Conservation (phyloP, 1,140 invertebrate genomes). For the Musca vetustissima region DNA sequence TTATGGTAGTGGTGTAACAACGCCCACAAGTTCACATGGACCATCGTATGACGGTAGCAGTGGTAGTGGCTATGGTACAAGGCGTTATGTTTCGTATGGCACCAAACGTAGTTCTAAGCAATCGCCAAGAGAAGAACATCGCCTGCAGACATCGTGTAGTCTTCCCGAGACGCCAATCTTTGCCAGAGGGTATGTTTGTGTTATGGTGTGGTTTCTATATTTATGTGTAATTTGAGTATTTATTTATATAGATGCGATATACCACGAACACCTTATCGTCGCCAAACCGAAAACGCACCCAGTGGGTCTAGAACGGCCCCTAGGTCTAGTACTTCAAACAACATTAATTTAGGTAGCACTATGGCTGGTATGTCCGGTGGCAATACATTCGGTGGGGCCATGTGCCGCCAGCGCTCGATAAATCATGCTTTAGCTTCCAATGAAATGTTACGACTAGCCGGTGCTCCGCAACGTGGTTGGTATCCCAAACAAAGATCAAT, state of each 20-base stretch:
- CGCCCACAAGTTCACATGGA: constrained; percentile 65
- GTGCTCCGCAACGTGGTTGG: constrained; percentile 80
- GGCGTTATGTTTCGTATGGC: constrained; percentile 49
- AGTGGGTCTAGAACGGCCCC: constrained; percentile 58
- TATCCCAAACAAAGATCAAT: constrained; percentile 73
- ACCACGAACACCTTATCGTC: constrained; percentile 69
- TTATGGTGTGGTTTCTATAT: too few relatives aligned
- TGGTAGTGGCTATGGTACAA: constrained; percentile 44
- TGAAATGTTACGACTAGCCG: constrained; percentile 73
- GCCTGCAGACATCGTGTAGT: constrained; percentile 78
- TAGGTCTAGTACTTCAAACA: constrained; percentile 64
- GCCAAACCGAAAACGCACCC: constrained; percentile 58
- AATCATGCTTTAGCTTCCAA: constrained; percentile 71
- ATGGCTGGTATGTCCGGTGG: constrained; percentile 49
- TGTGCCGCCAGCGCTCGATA: constrained; percentile 66
- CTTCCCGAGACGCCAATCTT: constrained; percentile 82
- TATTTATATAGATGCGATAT: constrained; percentile 63
- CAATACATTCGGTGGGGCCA: constrained; percentile 54
- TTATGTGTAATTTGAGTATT: background rate
- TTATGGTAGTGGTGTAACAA: constrained; percentile 53
- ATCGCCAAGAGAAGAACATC: constrained; percentile 59
- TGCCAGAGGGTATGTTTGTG: constrained; percentile 64
- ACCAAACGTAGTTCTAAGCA: constrained; percentile 52
- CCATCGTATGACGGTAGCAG: constrained; percentile 58
- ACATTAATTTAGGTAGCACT: constrained; percentile 55